Conservation (phyloP, 2,113 vertebrate species). For the Hiodon tergisus region DNA sequence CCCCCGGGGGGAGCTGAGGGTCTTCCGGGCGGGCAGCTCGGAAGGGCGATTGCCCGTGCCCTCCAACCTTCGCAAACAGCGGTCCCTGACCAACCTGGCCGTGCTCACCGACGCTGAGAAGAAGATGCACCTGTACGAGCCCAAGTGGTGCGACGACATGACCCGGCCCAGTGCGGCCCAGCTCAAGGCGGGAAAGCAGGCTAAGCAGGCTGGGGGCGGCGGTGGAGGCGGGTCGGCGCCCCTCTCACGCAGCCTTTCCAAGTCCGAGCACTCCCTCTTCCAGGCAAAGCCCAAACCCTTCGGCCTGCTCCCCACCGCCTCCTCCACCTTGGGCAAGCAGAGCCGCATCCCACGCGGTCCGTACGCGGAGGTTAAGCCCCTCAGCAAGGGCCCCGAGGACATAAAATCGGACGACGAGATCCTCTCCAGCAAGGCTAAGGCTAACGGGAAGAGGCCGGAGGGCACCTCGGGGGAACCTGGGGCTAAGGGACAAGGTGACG, state of each 20-base stretch:
- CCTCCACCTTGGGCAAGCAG: conserved; percentile 72
- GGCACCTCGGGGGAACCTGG: conserved; percentile 50
- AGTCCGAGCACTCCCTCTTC: conserved; percentile 90
- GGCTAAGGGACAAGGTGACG: conserved; percentile 63
- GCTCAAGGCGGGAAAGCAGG: conserved; percentile 48
- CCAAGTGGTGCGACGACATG: conserved; percentile 92
- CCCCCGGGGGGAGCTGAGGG: conserved; percentile 77
- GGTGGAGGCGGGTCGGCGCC: conserved; percentile 52
- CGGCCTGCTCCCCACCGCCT: conserved; percentile 64
- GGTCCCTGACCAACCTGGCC: conserved; percentile 90
- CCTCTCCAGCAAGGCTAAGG: conserved; percentile 81
- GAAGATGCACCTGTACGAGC: conserved; percentile 90
- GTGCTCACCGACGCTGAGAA: conserved; percentile 92
- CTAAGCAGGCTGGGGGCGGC: conserved; percentile 44
- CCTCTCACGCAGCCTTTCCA: conserved; percentile 83
- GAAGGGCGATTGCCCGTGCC: conserved; percentile 71
- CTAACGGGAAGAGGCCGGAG: conserved; percentile 57
- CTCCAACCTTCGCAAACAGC: conserved; percentile 87
- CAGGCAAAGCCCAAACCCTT: conserved; percentile 78
- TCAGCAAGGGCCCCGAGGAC: conserved; percentile 85
- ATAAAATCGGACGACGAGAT: conserved; percentile 86
- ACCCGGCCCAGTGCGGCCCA: conserved; percentile 62
- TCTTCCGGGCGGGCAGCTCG: conserved; percentile 78
- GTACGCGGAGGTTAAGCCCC: conserved; percentile 92
- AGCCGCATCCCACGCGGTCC: conserved; percentile 93